These are phyloP conservation scores for Magallana gigas DNA, from an alignment of 1,140 invertebrate genomes.

Conservation along the genomic window DNA sequence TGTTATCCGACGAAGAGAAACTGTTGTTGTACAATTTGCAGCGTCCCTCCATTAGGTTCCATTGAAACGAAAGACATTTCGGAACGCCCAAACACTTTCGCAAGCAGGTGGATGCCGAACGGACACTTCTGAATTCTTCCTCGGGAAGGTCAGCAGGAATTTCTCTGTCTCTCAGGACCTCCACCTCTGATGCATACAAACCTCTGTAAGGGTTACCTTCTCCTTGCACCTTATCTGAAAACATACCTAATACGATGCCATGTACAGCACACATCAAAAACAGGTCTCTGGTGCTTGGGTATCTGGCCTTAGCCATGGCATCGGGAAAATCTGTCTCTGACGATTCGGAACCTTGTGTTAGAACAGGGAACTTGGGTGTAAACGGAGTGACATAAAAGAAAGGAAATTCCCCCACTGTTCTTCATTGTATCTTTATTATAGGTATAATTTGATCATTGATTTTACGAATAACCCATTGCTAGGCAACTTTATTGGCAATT, in stretches of 20 bases:
- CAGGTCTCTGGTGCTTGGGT: background rate
- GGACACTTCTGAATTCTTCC: background rate
- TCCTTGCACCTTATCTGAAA: background rate
- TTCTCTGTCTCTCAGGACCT: background rate
- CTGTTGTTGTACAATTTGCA: background rate
- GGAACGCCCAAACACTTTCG: background rate
- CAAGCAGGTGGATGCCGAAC: background rate
- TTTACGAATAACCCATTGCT: background rate
- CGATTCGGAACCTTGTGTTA: no score
- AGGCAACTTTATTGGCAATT: background rate
- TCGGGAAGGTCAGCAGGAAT: background rate
- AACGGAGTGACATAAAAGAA: background rate
- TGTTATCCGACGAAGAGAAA: background rate
- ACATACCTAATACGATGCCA: background rate
- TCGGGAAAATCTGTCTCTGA: background rate
- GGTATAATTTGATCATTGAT: background rate
- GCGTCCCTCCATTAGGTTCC: background rate
- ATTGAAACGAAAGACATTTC: slow-evolving; percentile 2
- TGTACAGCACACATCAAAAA: background rate
- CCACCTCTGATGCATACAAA: background rate
- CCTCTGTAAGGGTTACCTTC: background rate
- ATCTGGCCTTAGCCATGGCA: background rate
- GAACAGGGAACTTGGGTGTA: background rate
- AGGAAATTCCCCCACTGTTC: background rate
- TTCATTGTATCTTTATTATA: background rate